phyloP scores from a whole-genome alignment of 2,797 vertebrate genomes.

The Rhynchonycteris naso region DNA sequence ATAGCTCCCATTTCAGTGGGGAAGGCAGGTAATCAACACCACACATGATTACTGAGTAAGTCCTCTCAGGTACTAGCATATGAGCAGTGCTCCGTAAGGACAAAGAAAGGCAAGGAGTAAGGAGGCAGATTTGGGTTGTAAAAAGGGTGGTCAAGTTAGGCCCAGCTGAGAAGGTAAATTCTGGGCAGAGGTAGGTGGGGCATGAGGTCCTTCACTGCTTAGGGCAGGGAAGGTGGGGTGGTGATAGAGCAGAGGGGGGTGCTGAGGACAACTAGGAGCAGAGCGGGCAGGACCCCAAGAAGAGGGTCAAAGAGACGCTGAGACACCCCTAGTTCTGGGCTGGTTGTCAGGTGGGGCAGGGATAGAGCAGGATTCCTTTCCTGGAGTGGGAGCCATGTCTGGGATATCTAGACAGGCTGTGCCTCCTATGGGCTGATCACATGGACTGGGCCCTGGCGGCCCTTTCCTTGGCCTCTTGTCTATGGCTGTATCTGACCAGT shows the following conservation, averaged over 20 bases:
- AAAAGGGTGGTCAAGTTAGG: background rate
- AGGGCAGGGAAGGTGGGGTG: background rate
- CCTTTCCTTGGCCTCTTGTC: background rate
- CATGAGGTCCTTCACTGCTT: background rate
- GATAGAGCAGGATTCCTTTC: background rate
- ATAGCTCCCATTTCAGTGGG: background rate
- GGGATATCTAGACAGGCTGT: background rate
- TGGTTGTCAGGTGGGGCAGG: background rate
- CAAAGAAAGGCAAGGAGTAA: background rate
- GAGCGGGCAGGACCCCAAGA: background rate
- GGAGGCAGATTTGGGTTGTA: background rate
- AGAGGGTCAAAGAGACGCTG: too few species aligned
- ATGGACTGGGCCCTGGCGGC: too few species aligned
- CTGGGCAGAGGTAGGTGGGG: background rate
- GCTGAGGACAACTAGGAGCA: background rate
- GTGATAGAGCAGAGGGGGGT: background rate
- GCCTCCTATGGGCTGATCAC: rapidly evolving
- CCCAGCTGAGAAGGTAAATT: background rate
- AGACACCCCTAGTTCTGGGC: background rate
- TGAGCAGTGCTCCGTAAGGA: background rate
- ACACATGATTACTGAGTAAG: background rate
- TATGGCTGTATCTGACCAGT: background rate
- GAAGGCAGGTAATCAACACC: background rate
- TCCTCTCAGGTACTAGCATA: background rate
- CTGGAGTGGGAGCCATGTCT: background rate